Evolutionary conservation across 2,797 vertebrate genomes (phyloP).

Genomic region (Cirrhinus molitorella): DNA sequence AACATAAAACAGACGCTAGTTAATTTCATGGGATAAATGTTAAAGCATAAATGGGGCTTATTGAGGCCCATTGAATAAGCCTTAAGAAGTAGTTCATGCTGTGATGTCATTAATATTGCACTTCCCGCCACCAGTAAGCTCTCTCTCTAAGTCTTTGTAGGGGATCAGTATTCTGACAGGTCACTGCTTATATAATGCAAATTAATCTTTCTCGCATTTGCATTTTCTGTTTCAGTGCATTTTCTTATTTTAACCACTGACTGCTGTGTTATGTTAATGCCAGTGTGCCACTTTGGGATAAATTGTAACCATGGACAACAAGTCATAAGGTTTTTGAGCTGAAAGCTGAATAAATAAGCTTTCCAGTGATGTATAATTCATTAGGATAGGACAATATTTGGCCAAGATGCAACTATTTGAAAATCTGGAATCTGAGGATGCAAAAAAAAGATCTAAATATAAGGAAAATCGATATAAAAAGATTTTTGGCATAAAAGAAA

Average conservation of each 20-base stretch:
- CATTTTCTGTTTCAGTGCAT: neutral
- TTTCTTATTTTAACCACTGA: neutral
- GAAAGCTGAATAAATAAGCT: too few species aligned
- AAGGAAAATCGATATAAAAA: too few species aligned
- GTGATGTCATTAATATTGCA: conserved; percentile 18
- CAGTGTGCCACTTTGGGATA: neutral
- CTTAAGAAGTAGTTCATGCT: conserved; percentile 20
- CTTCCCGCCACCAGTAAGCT: conserved; percentile 61
- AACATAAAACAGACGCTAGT: neutral
- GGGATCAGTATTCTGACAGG: conserved; percentile 69
- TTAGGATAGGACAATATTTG: too few species aligned
- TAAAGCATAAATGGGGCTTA: conserved; percentile 3
- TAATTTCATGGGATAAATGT: neutral
- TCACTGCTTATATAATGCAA: conserved; percentile 74
- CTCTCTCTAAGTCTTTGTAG: conserved; percentile 68
- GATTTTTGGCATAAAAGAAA: too few species aligned
- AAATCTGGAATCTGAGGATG: too few species aligned
- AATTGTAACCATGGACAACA: neutral
- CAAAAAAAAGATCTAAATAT: too few species aligned
- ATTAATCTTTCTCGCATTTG: conserved; percentile 65
- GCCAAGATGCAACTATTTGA: too few species aligned
- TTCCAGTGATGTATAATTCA: too few species aligned
- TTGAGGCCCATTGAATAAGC: neutral
- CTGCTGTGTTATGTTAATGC: neutral
- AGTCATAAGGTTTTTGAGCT: too few species aligned